Conservation (phyloP, 2,797 vertebrate species). For the Eospalax fontanierii region DNA sequence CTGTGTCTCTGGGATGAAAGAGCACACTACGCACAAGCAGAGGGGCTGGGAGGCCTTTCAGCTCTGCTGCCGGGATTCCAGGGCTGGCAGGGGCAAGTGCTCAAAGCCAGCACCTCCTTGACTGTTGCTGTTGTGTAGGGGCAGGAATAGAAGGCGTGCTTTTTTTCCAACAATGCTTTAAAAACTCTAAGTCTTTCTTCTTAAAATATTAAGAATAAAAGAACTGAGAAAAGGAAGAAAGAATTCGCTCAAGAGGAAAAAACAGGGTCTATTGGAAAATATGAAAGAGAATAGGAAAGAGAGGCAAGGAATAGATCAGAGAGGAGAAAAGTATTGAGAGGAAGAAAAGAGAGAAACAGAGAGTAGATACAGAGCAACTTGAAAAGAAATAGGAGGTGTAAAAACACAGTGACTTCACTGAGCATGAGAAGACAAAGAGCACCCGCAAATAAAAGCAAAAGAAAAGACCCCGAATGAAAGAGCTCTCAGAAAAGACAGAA, state of each 20-base stretch:
- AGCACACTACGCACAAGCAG: accelerated
- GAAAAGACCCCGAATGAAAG: slow-evolving; percentile 70
- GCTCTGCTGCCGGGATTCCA: background rate
- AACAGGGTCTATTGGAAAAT: background rate
- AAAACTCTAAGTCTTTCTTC: background rate
- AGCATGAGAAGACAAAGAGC: slow-evolving; percentile 62
- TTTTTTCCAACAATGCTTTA: background rate
- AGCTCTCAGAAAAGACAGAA: slow-evolving; percentile 52
- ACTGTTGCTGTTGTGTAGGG: background rate
- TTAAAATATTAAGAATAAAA: slow-evolving; percentile 47
- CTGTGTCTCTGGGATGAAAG: background rate
- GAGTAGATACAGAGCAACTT: slow-evolving; percentile 17
- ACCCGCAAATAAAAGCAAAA: slow-evolving; percentile 73
- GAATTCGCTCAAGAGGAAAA: background rate
- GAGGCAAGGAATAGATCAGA: slow-evolving; percentile 40
- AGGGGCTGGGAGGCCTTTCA: background rate
- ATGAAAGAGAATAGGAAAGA: slow-evolving; percentile 32
- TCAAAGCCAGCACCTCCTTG: background rate
- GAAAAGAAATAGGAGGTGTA: slow-evolving; percentile 61
- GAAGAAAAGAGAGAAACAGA: slow-evolving; percentile 51
- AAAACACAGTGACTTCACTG: slow-evolving; percentile 57
- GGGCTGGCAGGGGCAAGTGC: background rate
- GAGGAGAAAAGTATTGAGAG: slow-evolving; percentile 6
- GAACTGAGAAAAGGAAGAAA: slow-evolving; percentile 54
- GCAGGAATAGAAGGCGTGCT: background rate